Percentiles rank a stretch among this genome's conserved stretches.
phyloP scores from a whole-genome alignment of 2,113 vertebrate species.

The Phrynosoma platyrhinos region DNA sequence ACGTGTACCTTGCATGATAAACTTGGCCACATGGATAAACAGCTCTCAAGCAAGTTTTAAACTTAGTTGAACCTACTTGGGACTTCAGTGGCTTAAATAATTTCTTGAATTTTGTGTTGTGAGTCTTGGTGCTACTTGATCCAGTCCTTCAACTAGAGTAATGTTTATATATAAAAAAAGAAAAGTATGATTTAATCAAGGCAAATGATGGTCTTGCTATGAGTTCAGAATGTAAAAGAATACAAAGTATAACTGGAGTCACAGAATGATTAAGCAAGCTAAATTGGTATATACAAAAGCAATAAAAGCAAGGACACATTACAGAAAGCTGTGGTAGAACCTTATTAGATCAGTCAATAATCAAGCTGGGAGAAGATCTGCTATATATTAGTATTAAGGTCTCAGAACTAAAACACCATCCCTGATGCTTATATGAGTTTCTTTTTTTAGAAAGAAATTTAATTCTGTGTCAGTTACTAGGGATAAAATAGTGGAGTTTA shows the following conservation, averaged over 20 bases:
- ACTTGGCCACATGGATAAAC: not conserved
- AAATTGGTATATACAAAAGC: not conserved
- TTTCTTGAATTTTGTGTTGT: not conserved
- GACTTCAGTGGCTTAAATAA: not conserved
- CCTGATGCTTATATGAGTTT: not conserved
- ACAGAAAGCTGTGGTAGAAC: not conserved
- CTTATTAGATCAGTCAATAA: not conserved
- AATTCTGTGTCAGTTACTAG: conserved; percentile 9
- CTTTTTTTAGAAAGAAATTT: conserved; percentile 18
- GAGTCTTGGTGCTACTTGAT: not conserved
- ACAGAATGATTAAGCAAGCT: not conserved
- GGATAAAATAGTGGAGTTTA: conserved; percentile 8
- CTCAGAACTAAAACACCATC: conserved; percentile 1
- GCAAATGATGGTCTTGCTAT: not conserved
- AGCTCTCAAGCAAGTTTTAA: not conserved
- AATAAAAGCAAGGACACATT: not conserved
- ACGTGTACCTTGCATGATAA: too few species aligned
- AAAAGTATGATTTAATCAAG: not conserved
- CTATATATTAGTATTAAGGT: not conserved
- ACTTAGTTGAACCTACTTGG: not conserved
- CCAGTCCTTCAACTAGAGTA: not conserved
- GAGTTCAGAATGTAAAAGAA: not conserved
- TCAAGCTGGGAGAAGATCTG: conserved; percentile 14
- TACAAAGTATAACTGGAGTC: not conserved
- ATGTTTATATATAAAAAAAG: not conserved